Conservation (phyloP, 2,888 invertebrate species). For the Diaphora mendica region DNA sequence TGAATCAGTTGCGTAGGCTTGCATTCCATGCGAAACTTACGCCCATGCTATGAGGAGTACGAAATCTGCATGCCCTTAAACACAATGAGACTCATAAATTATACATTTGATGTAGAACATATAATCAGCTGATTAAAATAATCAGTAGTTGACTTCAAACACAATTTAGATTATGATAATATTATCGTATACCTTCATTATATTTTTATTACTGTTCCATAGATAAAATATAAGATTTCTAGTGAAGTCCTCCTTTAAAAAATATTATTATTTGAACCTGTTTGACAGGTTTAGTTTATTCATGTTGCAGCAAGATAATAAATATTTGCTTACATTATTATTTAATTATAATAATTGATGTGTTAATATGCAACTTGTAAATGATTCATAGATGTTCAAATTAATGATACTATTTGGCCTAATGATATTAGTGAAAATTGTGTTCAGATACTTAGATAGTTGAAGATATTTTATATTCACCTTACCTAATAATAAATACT, state of each 20-base stretch:
- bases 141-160: slow-evolving; percentile 7
- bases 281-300: not conserved
- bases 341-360: not conserved
- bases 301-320: not conserved
- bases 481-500: not conserved
- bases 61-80: slow-evolving; percentile 25
- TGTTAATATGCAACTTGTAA: not conserved
- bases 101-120: slow-evolving; percentile 12
- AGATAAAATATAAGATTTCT: too few relatives aligned
- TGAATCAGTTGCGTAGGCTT: slow-evolving; percentile 44
- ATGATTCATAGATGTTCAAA: not conserved
- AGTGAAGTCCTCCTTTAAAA: not conserved
- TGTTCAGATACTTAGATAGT: not conserved
- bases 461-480: too few relatives aligned
- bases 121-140: slow-evolving; percentile 26
- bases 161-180: slow-evolving; percentile 16
- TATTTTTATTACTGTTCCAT: not conserved
- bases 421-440: not conserved
- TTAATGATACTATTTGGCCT: not conserved
- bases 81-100: slow-evolving; percentile 45
- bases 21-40: slow-evolving; percentile 47
- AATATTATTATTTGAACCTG: not conserved
- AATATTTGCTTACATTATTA: not conserved
- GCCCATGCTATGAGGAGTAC: slow-evolving; percentile 43
- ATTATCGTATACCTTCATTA: slow-evolving; percentile 32